These are phyloP conservation scores for Cotesia typhae DNA, from an alignment of 1,140 invertebrate genomes.

Conservation along the genomic window DNA sequence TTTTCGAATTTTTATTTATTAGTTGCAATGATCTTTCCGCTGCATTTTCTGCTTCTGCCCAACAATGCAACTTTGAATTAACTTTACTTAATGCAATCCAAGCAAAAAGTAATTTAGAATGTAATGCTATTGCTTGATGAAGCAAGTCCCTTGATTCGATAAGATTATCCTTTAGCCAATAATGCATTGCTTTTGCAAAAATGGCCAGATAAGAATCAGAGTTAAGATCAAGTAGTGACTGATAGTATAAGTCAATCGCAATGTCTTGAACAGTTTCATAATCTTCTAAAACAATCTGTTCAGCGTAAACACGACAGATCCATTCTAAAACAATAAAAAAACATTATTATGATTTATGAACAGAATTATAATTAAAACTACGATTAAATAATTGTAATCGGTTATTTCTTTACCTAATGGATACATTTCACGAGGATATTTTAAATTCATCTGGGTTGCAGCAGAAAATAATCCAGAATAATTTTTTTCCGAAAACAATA, in stretches of 20 bases:
- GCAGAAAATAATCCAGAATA: conserved; percentile 60
- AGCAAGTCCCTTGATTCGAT: conserved; percentile 68
- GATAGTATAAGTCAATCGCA: conserved; percentile 64
- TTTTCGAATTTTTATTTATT: conserved; percentile 43
- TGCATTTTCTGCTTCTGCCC: conserved; percentile 68
- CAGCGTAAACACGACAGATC: conserved; percentile 70
- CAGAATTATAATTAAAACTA: conserved; percentile 8
- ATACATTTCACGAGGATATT: conserved; percentile 64
- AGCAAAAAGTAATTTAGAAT: conserved; percentile 57
- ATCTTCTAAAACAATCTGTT: conserved; percentile 60
- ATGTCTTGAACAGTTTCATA: conserved; percentile 49
- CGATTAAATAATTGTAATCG: conserved; percentile 12
- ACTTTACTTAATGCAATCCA: conserved; percentile 66
- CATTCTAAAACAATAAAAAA: conserved; percentile 60
- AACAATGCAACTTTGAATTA: conserved; percentile 68
- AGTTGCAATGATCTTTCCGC: conserved; percentile 60
- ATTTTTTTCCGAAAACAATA: conserved; percentile 66
- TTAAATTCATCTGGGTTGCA: conserved; percentile 63
- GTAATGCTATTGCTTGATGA: conserved; percentile 50
- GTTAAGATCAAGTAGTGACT: conserved; percentile 64
- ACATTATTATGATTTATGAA: neutral
- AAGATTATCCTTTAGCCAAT: conserved; percentile 65
- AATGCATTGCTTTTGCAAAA: conserved; percentile 70
- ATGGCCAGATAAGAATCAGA: conserved; percentile 68
- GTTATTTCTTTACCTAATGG: conserved; percentile 56